phyloP scores from a whole-genome alignment of 2,888 invertebrate genomes.

The Watsonalla binaria region DNA sequence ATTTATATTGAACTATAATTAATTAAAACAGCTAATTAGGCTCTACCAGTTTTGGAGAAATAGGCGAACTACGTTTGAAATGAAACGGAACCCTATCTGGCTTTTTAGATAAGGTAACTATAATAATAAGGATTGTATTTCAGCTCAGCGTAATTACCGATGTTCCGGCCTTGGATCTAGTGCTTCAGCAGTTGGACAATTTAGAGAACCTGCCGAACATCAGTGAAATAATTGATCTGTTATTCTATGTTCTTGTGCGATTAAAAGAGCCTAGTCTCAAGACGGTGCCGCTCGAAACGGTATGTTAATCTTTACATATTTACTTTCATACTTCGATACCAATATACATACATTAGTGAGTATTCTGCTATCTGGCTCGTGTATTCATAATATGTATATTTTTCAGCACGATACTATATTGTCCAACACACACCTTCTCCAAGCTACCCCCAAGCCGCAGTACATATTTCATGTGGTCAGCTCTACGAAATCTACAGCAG shows the following conservation, averaged over 20 bases:
- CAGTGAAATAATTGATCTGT: conserved; percentile 78
- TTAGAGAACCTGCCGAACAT: conserved; percentile 59
- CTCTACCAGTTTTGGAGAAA: no score
- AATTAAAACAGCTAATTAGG: no score
- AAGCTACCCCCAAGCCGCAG: conserved; percentile 75
- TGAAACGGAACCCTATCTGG: no score
- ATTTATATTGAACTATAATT: no score
- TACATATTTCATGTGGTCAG: conserved; percentile 83
- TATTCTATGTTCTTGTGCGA: conserved; percentile 82
- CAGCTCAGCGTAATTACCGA: conserved; percentile 78
- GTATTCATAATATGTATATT: background rate
- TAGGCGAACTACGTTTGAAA: no score
- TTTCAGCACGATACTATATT: conserved; percentile 78
- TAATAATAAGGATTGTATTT: conserved; percentile 20
- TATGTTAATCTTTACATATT: conserved; percentile 36
- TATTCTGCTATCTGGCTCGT: background rate
- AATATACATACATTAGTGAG: background rate
- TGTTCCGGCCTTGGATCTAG: conserved; percentile 76
- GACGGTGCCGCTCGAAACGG: conserved; percentile 73
- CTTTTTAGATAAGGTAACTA: background rate
- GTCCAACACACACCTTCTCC: conserved; percentile 64
- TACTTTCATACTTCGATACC: background rate
- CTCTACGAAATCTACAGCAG: conserved; percentile 73
- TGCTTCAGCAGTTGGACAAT: conserved; percentile 68
- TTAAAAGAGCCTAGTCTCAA: conserved; percentile 80